A percentile compares a stretch with the other conserved stretches of the same genome.
These are phyloP conservation scores for Hofmannophila pseudospretella DNA, from an alignment of 2,888 invertebrate genomes.

Conservation along the genomic window DNA sequence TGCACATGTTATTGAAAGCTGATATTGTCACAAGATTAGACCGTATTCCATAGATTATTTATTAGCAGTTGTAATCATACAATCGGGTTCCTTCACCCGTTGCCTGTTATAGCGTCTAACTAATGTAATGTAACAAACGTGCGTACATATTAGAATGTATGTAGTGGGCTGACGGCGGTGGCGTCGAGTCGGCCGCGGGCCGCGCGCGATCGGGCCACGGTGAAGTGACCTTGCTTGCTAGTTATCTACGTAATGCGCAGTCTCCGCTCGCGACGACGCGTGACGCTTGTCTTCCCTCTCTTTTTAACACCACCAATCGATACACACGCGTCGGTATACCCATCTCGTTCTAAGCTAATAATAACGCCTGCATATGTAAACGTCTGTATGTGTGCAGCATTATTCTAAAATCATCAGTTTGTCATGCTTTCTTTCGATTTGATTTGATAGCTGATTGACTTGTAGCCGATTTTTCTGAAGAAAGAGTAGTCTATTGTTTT, in stretches of 20 bases:
- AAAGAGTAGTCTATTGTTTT: too few species aligned
- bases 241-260: constrained; percentile 50
- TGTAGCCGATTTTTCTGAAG: too few species aligned
- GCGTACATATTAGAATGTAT: constrained; percentile 22
- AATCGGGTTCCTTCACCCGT: too few species aligned
- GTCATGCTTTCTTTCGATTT: constrained; percentile 22
- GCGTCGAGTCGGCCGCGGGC: constrained; percentile 12
- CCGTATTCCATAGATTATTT: too few species aligned
- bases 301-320: constrained; percentile 38
- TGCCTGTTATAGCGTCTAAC: too few species aligned
- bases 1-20: too few species aligned
- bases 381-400: constrained; percentile 34
- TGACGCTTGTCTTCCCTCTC: constrained; percentile 40
- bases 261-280: constrained; percentile 36
- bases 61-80: too few species aligned
- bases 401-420: constrained; percentile 37
- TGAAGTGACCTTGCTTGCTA: constrained; percentile 71
- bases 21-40: too few species aligned
- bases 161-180: constrained; percentile 11
- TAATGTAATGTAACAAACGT: too few species aligned
- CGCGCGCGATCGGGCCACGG: constrained; percentile 25
- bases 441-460: too few species aligned
- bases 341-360: constrained; percentile 57
- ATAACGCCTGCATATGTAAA: constrained; percentile 40
- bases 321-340: constrained; percentile 33